Evolutionary conservation across 2,888 invertebrate genomes (phyloP).

Genomic region (Cephus pulcher): DNA sequence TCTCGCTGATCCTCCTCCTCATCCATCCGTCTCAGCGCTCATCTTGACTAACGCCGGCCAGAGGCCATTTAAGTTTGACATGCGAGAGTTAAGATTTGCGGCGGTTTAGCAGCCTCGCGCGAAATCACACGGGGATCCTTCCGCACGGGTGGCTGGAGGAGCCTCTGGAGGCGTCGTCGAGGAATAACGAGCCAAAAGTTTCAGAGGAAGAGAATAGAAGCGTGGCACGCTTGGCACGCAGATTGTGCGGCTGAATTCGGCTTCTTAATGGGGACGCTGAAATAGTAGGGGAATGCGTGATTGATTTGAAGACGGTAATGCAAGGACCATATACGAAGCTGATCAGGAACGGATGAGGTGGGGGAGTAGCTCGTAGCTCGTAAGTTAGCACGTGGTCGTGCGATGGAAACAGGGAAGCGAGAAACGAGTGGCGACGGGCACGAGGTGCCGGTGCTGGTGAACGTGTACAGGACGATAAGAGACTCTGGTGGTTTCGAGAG

Average conservation of each 20-base stretch:
- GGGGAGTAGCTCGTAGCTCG: constrained; percentile 47
- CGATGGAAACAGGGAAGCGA: constrained; percentile 47
- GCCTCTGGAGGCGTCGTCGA: no score
- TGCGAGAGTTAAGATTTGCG: constrained; percentile 58
- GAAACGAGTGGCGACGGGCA: constrained; percentile 16
- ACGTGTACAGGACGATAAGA: constrained; percentile 15
- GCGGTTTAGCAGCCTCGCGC: constrained; percentile 23
- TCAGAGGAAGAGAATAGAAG: no score
- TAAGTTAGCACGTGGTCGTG: constrained; percentile 64
- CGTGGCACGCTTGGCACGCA: no score
- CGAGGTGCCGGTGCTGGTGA: constrained; percentile 1
- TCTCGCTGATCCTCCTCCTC: constrained; percentile 5
- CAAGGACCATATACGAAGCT: no score
- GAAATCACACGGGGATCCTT: no score
- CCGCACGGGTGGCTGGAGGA: no score
- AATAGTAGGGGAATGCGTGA: no score
- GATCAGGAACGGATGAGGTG: no score
- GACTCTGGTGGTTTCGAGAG: constrained; percentile 33
- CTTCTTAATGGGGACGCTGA: no score
- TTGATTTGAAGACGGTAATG: no score
- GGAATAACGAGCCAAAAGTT: no score
- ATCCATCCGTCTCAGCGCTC: constrained; percentile 9
- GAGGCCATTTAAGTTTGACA: constrained; percentile 61
- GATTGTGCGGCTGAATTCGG: no score
- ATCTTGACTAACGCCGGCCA: constrained; percentile 28